Percentiles rank a stretch among this genome's conserved stretches.
These are phyloP conservation scores for Cygnus atratus DNA, from an alignment of 2,113 vertebrate species.

Conservation along the genomic window DNA sequence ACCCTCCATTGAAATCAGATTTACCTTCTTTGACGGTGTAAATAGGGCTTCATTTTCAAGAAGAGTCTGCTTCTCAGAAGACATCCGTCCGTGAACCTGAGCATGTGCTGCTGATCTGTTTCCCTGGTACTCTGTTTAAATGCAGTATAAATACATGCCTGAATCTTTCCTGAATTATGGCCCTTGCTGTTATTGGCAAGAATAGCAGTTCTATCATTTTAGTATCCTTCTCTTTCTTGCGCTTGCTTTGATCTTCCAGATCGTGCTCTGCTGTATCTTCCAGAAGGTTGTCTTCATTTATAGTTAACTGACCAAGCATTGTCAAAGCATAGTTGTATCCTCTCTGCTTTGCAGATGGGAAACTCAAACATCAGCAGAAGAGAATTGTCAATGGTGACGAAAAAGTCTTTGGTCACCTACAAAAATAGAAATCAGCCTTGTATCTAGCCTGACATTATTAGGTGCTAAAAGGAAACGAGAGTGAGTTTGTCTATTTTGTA, in stretches of 20 bases:
- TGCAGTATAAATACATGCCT: not conserved
- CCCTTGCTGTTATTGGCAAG: not conserved
- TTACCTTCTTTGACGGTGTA: not conserved
- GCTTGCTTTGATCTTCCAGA: not conserved
- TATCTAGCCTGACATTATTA: not conserved
- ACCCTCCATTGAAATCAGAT: not conserved
- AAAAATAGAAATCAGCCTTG: not conserved
- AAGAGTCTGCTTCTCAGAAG: not conserved
- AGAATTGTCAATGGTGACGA: not conserved
- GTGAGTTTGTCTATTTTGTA: not conserved
- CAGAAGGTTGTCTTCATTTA: not conserved
- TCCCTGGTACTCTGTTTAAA: not conserved
- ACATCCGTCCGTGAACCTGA: not conserved
- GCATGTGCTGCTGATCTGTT: not conserved
- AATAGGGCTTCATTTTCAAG: not conserved
- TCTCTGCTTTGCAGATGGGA: not conserved
- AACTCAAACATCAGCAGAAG: not conserved
- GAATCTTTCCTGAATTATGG: not conserved
- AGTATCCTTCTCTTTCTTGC: not conserved
- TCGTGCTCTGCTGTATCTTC: not conserved
- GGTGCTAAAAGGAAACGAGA: not conserved
- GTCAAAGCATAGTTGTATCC: not conserved
- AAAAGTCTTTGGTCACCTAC: not conserved
- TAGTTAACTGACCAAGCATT: not conserved
- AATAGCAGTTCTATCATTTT: not conserved